A percentile compares a stretch with the other conserved stretches of the same genome.
Conservation (phyloP, 92 coral and sea anemone genomes). For the Pocillopora meandrina region DNA sequence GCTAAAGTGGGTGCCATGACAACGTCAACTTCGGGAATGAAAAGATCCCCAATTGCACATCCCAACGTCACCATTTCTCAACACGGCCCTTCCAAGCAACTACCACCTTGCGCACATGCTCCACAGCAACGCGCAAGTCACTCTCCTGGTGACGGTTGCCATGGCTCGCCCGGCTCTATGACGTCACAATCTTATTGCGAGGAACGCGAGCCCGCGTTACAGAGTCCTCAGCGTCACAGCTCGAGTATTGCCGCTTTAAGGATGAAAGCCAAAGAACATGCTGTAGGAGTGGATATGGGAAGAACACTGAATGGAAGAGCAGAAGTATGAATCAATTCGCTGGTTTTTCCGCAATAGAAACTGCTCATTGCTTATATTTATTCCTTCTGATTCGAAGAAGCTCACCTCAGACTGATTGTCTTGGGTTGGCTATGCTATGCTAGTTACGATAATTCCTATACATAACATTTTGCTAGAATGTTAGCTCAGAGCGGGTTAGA, state of each 20-base stretch:
- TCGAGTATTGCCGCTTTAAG: constrained; percentile 91
- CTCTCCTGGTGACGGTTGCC: constrained; percentile 57
- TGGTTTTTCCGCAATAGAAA: background rate
- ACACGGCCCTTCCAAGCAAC: constrained; percentile 66
- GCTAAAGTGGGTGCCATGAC: constrained; percentile 81
- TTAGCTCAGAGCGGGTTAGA: too few species aligned
- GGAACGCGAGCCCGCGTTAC: constrained; percentile 60
- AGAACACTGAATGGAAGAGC: constrained; percentile 70
- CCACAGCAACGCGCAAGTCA: constrained; percentile 83
- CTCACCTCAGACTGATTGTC: background rate
- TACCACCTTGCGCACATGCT: constrained; percentile 65
- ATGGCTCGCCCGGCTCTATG: constrained; percentile 80
- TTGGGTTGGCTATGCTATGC: background rate
- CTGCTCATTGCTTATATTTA: background rate
- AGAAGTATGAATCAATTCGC: constrained; percentile 39
- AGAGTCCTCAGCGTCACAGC: constrained; percentile 82
- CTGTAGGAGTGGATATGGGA: constrained; percentile 97
- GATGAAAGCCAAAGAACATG: constrained; percentile 96
- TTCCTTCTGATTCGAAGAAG: background rate
- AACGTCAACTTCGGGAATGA: constrained; percentile 70
- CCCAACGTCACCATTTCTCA: constrained; percentile 90
- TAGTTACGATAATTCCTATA: background rate
- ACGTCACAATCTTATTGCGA: constrained; percentile 65
- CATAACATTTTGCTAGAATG: too few species aligned
- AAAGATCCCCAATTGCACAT: constrained; percentile 75